Evolutionary conservation across 2,797 vertebrate species (phyloP).

Genomic region (Siniperca obscura): DNA sequence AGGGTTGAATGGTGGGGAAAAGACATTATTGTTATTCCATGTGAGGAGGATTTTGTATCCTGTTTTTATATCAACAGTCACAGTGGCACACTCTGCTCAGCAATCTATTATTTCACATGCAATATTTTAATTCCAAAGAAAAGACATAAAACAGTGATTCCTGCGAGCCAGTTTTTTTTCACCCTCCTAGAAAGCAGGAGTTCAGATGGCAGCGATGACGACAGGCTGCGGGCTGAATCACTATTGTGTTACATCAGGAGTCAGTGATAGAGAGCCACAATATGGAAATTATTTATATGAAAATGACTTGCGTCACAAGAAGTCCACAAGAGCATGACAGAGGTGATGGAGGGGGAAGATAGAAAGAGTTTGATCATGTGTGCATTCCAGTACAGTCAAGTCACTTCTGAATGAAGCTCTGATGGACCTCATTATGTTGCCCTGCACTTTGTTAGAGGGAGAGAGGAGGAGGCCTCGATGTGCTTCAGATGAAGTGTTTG

Average conservation of each 20-base stretch:
- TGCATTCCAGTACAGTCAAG: not conserved
- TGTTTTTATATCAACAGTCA: not conserved
- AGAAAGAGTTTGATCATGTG: not conserved
- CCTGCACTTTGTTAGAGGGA: not conserved
- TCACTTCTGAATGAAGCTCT: not conserved
- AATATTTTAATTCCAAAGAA: not conserved
- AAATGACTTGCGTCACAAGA: not conserved
- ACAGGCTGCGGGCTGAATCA: not conserved
- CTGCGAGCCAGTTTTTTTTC: not conserved
- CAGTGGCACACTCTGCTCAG: not conserved
- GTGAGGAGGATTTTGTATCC: not conserved
- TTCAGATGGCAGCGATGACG: not conserved
- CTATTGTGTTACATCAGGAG: constrained; percentile 1
- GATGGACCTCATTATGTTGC: not conserved
- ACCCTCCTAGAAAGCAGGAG: not conserved
- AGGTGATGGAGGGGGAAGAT: not conserved
- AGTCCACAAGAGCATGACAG: not conserved
- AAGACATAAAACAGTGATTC: not conserved
- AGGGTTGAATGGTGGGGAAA: not conserved
- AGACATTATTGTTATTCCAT: not conserved
- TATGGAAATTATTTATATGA: not conserved
- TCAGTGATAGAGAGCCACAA: not conserved
- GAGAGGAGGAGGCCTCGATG: not conserved
- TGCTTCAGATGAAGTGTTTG: not conserved
- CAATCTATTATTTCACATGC: not conserved